Evolutionary conservation across 2,888 invertebrate genomes (phyloP), one percentile per base, ranked within the genome.

Genomic region (Oscheius sp.): DNA sequence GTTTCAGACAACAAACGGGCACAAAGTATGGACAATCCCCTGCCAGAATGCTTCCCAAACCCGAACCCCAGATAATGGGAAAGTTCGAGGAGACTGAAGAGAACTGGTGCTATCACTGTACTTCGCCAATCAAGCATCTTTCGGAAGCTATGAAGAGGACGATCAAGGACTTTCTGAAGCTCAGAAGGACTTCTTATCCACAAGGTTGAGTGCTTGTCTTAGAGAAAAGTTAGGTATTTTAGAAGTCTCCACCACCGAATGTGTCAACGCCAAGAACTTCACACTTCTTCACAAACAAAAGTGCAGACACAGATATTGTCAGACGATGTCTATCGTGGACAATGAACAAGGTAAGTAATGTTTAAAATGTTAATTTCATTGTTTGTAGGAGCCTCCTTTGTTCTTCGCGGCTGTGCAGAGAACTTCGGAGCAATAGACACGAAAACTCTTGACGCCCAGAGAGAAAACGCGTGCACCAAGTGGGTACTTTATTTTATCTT

Each of bases 391-490:
- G 71, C 80, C 29, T 77, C 80, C 1, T 86, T 87, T 74, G 85
- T 86, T 21, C 78, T 87, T 33, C 84, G 87, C 13, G 87, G 87
- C 9, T 87, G 87, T 63, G 87, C 87, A 1, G 87, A 87, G 73
- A 77, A 82, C 47, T 85, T 87, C 53, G 87, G 86, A 9, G 87
- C 87, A 1, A 80, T 87, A 32, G 80, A 86, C 62, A 75, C 76
- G 11, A 74, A 76, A 11, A 66, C 79, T 21, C 58, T 87, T 37
- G 84, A 84, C 55, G 76, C 76, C 48, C 79, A 84, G 48, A 76
- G 76, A 35, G 86, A 87, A 74, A 81, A 85, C 76, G 74, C 79
- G 13, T 86, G 86, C 58, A 76, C 71, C 53, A 76, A 74, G 82
- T 82, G 11, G 72, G 59, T 47, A 9, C 29, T 59, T n/a, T 35